Evolutionary conservation across 2,888 invertebrate species (phyloP), one percentile per base, ranked within the genome.

Genomic region (Agrenia bidenticulata): DNA sequence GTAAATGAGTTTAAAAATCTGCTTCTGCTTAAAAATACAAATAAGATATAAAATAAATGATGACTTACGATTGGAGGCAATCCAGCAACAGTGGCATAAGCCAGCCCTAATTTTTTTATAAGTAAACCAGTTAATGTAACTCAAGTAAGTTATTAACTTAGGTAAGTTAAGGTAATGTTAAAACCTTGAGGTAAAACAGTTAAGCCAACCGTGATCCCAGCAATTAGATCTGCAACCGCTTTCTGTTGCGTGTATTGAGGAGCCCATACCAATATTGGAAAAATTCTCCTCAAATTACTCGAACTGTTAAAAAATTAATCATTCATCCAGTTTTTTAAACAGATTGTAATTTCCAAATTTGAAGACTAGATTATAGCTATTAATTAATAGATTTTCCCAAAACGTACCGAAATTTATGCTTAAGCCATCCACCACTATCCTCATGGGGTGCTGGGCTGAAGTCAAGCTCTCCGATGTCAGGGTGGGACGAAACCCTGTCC

Each of bases 1-100:
- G n/a, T n/a, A n/a, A n/a, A n/a, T n/a, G n/a, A n/a, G n/a, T n/a
- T n/a, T n/a, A n/a, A n/a, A n/a, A n/a, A n/a, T n/a, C n/a, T n/a
- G n/a, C n/a, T n/a, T n/a, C n/a, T n/a, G n/a, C n/a, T n/a, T n/a
- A n/a, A n/a, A n/a, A n/a, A n/a, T n/a, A n/a, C n/a, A n/a, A n/a
- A n/a, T n/a, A n/a, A n/a, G n/a, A 19, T 58, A 32, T 21, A 27
- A 13, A 5, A 59, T 50, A 32, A 11, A 32, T 32, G 32, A 26
- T 41, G 19, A 39, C 51, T 55, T 63, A 66, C 64, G 41, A 72
- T 70, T 11, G 73, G 73, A 13, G 72, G 70, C 61, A 96, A 81
- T 54, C 93, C 93, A 27, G 93, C 95, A 63, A 96, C 82, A 13
- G 90, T 89, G 9, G 95, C 93, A 79, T 95, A 94, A 0, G 95